These are phyloP conservation scores for Gallinago stenura DNA, from an alignment of 2,797 vertebrate species.

Conservation along the genomic window DNA sequence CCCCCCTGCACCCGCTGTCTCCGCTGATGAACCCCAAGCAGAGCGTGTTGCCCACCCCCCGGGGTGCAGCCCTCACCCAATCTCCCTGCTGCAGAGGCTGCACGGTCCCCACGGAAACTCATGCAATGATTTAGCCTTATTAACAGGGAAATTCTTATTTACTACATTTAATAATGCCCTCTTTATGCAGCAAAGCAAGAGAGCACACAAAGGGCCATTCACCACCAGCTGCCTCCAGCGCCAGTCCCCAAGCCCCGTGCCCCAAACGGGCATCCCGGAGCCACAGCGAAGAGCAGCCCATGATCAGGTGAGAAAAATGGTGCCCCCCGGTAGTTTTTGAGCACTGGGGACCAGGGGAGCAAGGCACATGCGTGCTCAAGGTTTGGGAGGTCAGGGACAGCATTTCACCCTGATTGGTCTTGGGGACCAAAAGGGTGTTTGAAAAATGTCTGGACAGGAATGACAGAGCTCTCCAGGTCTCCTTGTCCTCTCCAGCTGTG, in stretches of 20 bases:
- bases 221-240: not conserved
- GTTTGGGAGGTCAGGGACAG: not conserved
- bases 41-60: fast-evolving
- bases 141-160: not conserved
- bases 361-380: fast-evolving
- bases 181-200: not conserved
- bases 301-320: not conserved
- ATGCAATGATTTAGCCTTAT: fast-evolving
- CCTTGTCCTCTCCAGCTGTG: not conserved
- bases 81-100: not conserved
- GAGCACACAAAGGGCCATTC: not conserved
- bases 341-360: not conserved
- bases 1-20: fast-evolving
- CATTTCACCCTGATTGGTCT: fast-evolving
- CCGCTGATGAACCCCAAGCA: fast-evolving
- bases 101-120: fast-evolving
- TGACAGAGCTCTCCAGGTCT: not conserved
- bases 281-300: fast-evolving
- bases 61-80: fast-evolving
- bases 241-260: fast-evolving
- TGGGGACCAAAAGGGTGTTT: not conserved
- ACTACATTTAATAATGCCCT: not conserved
- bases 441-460: not conserved
- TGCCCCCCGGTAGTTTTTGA: fast-evolving
- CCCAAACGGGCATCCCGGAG: fast-evolving